A percentile compares a stretch with the other conserved stretches of the same genome.
These are phyloP conservation scores for Bombus cullumanus DNA, from an alignment of 1,140 invertebrate genomes.

Conservation along the genomic window DNA sequence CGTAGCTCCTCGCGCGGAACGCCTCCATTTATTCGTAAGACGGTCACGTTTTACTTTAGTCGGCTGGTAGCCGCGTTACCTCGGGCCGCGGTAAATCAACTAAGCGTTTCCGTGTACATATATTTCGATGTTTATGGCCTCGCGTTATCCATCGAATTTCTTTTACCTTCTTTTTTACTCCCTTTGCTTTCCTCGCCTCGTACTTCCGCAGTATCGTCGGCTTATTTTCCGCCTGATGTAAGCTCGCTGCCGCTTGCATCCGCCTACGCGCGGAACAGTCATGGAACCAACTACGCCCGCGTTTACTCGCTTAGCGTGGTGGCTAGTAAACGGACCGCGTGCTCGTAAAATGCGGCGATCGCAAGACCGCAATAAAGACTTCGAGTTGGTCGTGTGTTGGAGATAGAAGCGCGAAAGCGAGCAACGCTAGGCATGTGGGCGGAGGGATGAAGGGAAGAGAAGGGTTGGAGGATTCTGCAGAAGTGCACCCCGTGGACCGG, in stretches of 20 bases:
- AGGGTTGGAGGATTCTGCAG: constrained; percentile 23
- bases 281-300: not conserved
- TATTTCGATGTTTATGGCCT: constrained; percentile 37
- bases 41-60: constrained; percentile 55
- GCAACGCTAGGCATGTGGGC: not conserved
- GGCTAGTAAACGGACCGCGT: constrained; percentile 50
- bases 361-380: constrained; percentile 70
- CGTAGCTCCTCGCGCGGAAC: not conserved
- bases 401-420: constrained; percentile 7
- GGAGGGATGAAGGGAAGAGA: not conserved
- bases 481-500: constrained; percentile 59
- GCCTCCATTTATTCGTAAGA: constrained; percentile 40
- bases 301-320: constrained; percentile 28
- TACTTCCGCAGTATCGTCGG: not conserved
- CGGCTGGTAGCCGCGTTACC: constrained; percentile 28
- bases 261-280: not conserved
- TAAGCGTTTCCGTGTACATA: constrained; percentile 41
- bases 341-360: constrained; percentile 70
- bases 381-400: constrained; percentile 23
- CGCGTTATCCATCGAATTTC: not conserved
- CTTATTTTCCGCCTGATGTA: not conserved
- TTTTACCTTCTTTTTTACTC: not conserved
- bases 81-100: constrained; percentile 41
- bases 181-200: not conserved
- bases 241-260: not conserved